A percentile compares a stretch with the other conserved stretches of the same genome.
These are phyloP conservation scores for Pelusios castaneus DNA, from an alignment of 2,113 vertebrate species.

Conservation along the genomic window DNA sequence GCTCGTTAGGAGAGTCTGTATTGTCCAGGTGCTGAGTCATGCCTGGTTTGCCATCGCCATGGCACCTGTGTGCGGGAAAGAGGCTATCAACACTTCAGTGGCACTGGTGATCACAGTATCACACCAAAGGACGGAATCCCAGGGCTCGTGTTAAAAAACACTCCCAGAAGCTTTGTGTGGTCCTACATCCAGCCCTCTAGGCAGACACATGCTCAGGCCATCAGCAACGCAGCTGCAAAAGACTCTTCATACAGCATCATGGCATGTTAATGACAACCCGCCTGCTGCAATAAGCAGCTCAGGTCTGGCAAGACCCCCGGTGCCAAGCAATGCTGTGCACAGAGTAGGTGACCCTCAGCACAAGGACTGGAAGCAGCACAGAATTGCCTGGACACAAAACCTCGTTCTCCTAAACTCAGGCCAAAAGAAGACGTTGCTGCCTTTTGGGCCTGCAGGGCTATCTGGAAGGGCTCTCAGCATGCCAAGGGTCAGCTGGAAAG, in stretches of 20 bases:
- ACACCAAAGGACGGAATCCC: not conserved
- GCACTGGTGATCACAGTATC: fast-evolving
- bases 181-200: not conserved
- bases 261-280: not conserved
- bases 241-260: not conserved
- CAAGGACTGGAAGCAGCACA: not conserved
- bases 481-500: not conserved
- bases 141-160: not conserved
- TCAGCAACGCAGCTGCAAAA: not conserved
- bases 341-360: fast-evolving
- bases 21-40: fast-evolving
- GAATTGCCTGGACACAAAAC: not conserved
- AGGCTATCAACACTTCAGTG: not conserved
- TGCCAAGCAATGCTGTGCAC: not conserved
- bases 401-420: not conserved
- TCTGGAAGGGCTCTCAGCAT: not conserved
- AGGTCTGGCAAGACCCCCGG: not conserved
- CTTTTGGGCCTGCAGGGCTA: not conserved
- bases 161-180: not conserved
- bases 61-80: fast-evolving
- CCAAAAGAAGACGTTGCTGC: not conserved
- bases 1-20: not conserved
- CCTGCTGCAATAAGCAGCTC: not conserved
- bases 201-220: not conserved
- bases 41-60: fast-evolving